Base-by-base conservation (phyloP, 2,888 invertebrate genomes). In the Hydrotaea diabolus region DNA sequence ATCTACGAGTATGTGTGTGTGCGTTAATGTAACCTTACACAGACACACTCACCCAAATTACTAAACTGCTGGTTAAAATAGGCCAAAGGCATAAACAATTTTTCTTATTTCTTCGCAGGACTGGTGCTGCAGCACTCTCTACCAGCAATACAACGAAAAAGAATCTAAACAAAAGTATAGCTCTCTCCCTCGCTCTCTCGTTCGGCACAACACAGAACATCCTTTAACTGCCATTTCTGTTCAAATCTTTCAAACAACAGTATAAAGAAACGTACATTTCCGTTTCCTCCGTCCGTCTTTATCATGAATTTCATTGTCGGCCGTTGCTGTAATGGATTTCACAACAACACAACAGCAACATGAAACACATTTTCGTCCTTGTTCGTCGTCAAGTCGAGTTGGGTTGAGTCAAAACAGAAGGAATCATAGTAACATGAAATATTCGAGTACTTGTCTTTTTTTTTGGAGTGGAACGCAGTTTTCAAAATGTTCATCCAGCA, bases 41-140 rank as follows among this genome's bases (percentile, higher is more conserved):
- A 74, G 46, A 23, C 21, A 15, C 59, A 23, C 15, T 0, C 4
- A 19, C 55, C 23, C 13, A 59, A 62, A 74, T 75, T 62, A 11
- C 57, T 75, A 46, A 62, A 77, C 77, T 71, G 15, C 57, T 55
- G 69, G 31, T 66, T 53, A 77, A 69, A 71, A 77, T 77, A 77
- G 77, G 77, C 77, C 77, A 77, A 77, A 77, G 77, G 77, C 77
- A 77, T 77, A 77, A 77, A 77, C 77, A 69, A 71, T 57, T 23
- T 57, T 57, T 57, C 23, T 66, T 66, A 49, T 77, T 64, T 64
- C 59, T 59, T 26, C 15, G 5, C 2, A 4, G 5, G 21, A 55
- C 55, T 21, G 5, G 21, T 21, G 21, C 55, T 15, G 7, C 4
- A n/a, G 3, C 15, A 21, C 19, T 1, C 21, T 1, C 19, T 8